Conservation (phyloP, 2,888 invertebrate genomes). For the Melieria omissa region DNA sequence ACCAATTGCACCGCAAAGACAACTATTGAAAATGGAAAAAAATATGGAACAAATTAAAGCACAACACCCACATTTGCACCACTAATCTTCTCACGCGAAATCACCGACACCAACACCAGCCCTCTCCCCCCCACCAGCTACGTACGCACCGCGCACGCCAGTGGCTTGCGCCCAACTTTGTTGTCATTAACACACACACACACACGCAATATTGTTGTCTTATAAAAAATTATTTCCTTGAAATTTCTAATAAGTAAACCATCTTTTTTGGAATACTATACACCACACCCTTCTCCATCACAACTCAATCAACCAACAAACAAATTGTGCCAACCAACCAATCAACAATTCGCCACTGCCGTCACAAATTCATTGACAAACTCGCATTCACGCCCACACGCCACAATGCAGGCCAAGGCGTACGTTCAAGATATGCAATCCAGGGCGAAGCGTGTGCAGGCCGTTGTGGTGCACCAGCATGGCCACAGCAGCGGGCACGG, state of each 20-base stretch:
- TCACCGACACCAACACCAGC: neutral
- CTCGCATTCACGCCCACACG: too few relatives aligned
- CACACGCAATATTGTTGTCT: neutral
- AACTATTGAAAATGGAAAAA: too few relatives aligned
- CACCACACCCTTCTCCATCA: neutral
- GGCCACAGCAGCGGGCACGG: constrained; percentile 51
- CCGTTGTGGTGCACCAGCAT: constrained; percentile 62
- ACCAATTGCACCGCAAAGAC: too few relatives aligned
- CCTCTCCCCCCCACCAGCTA: constrained; percentile 1
- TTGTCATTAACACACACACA: constrained; percentile 21
- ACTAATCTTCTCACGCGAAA: neutral
- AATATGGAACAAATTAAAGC: neutral
- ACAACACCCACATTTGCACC: constrained; percentile 12
- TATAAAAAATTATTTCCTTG: constrained; percentile 7
- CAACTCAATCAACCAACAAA: constrained; percentile 34
- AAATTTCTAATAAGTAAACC: neutral
- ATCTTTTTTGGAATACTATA: neutral
- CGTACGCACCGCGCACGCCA: neutral
- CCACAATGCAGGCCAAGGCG: constrained; percentile 54
- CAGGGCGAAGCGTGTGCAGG: constrained; percentile 62
- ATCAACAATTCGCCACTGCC: constrained; percentile 26
- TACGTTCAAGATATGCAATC: constrained; percentile 66
- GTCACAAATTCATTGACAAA: constrained; percentile 8
- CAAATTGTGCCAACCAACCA: constrained; percentile 38
- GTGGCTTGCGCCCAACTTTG: constrained; percentile 15